phyloP scores from a whole-genome alignment of 2,888 invertebrate species.

The Myathropa florea region DNA sequence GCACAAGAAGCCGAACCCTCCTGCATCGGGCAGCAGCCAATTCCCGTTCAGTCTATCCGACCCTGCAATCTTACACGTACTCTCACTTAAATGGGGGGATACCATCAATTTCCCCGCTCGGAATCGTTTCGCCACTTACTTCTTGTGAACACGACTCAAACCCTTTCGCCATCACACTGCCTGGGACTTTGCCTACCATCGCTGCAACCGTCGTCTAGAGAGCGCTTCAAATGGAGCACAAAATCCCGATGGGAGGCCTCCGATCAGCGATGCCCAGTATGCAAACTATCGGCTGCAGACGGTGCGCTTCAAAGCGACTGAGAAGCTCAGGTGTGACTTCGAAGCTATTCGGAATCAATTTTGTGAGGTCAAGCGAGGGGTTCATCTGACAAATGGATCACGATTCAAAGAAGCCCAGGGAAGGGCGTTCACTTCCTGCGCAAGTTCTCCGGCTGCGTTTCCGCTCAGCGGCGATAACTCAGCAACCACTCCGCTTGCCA shows the following conservation, averaged over 20 bases:
- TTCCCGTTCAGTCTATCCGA: constrained; percentile 28
- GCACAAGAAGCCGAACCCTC: constrained; percentile 18
- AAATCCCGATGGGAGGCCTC: constrained; percentile 35
- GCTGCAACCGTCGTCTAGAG: background rate
- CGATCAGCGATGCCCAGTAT: background rate
- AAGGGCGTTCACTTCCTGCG: background rate
- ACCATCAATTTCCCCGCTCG: constrained; percentile 48
- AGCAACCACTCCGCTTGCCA: background rate
- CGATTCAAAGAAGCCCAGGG: background rate
- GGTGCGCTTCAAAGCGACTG: constrained; percentile 30
- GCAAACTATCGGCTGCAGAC: constrained; percentile 9
- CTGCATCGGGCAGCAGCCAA: constrained; percentile 41
- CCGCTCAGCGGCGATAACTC: background rate
- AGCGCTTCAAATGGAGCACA: background rate
- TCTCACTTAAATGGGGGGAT: constrained; percentile 53
- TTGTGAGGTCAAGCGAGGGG: constrained; percentile 49
- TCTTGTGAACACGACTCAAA: constrained; percentile 4
- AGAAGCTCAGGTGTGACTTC: constrained; percentile 31
- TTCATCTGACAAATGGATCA: constrained; percentile 45
- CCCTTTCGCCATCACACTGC: constrained; percentile 39
- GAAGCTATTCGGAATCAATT: constrained; percentile 28
- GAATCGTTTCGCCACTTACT: constrained; percentile 53
- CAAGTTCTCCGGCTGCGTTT: background rate
- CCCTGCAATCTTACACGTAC: constrained; percentile 67
- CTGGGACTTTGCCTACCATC: background rate